phyloP scores from a whole-genome alignment of 2,888 invertebrate species.

The Lasius fuliginosus region DNA sequence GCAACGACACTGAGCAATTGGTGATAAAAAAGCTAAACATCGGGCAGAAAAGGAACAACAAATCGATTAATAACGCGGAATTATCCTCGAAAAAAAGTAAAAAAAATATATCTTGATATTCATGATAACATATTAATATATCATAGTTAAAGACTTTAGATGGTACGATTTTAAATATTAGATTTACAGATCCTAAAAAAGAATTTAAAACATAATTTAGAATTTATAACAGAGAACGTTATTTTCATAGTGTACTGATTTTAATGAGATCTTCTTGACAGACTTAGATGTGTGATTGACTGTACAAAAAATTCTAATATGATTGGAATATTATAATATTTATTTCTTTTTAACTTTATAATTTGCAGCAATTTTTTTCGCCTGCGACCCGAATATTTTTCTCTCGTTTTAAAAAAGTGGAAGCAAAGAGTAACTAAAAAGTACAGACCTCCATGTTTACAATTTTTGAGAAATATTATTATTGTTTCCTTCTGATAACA shows the following conservation, averaged over 20 bases:
- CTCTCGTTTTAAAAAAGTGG: not conserved
- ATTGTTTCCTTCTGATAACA: not conserved
- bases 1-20: slow-evolving; percentile 78
- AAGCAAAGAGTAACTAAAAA: not conserved
- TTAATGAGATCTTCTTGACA: not conserved
- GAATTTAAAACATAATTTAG: not conserved
- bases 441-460: not conserved
- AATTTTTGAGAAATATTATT: not conserved
- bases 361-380: not conserved
- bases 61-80: slow-evolving; percentile 62
- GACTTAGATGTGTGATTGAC: not conserved
- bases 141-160: not conserved
- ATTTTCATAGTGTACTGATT: not conserved
- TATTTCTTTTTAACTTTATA: not conserved
- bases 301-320: not conserved
- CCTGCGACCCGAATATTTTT: not conserved
- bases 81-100: slow-evolving; percentile 73
- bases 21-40: slow-evolving; percentile 81
- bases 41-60: slow-evolving; percentile 72
- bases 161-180: not conserved
- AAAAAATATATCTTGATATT: slow-evolving; percentile 42
- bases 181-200: not conserved
- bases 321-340: not conserved
- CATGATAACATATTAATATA: slow-evolving; percentile 35
- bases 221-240: not conserved